Evolutionary conservation across 2,113 vertebrate species (phyloP).

Genomic region (Axis porcinus): DNA sequence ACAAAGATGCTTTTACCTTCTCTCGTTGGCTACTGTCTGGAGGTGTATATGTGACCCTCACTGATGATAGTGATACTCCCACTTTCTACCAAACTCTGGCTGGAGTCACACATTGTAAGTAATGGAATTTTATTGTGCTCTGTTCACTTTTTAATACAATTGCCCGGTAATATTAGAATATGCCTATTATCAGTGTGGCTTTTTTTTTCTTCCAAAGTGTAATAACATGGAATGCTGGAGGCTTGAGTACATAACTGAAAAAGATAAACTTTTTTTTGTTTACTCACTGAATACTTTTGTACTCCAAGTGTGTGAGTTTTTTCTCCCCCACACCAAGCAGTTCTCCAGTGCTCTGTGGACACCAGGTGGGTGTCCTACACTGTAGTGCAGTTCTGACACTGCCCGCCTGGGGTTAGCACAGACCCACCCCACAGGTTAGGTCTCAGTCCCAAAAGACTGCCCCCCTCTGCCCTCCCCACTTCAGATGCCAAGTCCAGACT

Average conservation of each 20-base stretch:
- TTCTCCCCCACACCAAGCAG: not conserved
- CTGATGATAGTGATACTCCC: slow-evolving; percentile 97
- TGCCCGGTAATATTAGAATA: slow-evolving; percentile 18
- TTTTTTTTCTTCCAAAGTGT: slow-evolving; percentile 8
- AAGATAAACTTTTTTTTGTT: not conserved
- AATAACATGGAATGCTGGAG: not conserved
- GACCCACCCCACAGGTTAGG: not conserved
- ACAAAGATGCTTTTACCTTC: slow-evolving; percentile 97
- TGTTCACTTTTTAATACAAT: slow-evolving; percentile 21
- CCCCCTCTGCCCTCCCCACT: not conserved
- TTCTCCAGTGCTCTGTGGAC: not conserved
- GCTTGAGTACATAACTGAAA: not conserved
- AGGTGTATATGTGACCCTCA: slow-evolving; percentile 96
- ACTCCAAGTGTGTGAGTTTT: not conserved
- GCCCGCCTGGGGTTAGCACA: not conserved
- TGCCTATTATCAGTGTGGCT: not conserved
- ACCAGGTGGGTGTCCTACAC: not conserved
- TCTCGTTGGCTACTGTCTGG: slow-evolving; percentile 97
- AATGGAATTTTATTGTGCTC: slow-evolving; percentile 40
- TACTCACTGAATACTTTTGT: not conserved
- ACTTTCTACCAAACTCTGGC: slow-evolving; percentile 99
- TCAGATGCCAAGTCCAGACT: not conserved
- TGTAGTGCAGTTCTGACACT: not conserved
- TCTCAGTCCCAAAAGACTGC: not conserved
- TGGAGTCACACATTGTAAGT: slow-evolving; percentile 98